Evolutionary conservation across 2,113 vertebrate species (phyloP).

Genomic region (Gavia stellata): DNA sequence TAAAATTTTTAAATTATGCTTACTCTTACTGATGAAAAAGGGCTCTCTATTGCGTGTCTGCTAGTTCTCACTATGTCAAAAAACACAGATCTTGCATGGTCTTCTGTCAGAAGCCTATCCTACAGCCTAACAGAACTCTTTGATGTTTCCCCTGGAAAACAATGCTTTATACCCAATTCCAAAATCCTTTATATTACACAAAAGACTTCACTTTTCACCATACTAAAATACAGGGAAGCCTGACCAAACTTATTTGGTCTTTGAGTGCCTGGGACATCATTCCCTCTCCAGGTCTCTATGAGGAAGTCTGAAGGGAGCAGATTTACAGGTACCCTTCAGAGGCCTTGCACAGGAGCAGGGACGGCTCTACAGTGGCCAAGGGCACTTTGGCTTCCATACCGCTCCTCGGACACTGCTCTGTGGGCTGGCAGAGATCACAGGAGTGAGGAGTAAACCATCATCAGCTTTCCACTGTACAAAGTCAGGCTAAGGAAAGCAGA

Average conservation of each 20-base stretch:
- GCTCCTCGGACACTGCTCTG: neutral
- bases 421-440: neutral
- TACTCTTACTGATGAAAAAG: neutral
- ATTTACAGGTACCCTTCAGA: neutral
- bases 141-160: neutral
- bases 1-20: neutral
- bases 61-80: neutral
- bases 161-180: neutral
- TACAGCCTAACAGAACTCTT: neutral
- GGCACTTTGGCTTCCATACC: neutral
- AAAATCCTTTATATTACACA: neutral
- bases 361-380: neutral
- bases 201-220: neutral
- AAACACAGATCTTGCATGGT: neutral
- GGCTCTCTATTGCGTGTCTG: neutral
- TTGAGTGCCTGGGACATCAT: neutral
- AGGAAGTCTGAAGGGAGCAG: neutral
- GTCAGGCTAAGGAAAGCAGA: neutral
- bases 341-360: neutral
- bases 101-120: neutral
- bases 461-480: neutral
- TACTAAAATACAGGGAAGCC: neutral
- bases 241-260: neutral
- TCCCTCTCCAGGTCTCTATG: fast-evolving
- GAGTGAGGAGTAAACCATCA: neutral